Conservation (phyloP, 1,140 invertebrate genomes). For the Cylas formicarius region DNA sequence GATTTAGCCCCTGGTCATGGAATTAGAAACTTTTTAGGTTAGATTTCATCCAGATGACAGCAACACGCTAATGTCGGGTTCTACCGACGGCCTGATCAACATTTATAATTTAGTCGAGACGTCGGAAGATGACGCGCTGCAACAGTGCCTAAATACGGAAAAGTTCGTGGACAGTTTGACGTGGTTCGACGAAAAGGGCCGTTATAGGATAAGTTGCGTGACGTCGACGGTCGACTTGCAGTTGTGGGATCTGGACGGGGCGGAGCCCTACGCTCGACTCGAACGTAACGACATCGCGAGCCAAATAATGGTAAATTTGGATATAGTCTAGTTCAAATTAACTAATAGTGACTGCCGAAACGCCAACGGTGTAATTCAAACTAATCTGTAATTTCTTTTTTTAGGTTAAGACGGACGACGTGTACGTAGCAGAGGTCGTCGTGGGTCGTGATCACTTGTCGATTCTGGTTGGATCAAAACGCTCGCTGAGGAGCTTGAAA, state of each 20-base stretch:
- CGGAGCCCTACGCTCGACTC: conserved; percentile 37
- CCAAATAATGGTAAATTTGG: conserved; percentile 24
- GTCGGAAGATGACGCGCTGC: conserved; percentile 74
- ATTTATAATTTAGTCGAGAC: conserved; percentile 69
- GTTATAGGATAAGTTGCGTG: conserved; percentile 53
- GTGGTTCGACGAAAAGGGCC: conserved; percentile 46
- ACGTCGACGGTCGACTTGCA: conserved; percentile 67
- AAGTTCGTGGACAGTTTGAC: conserved; percentile 63
- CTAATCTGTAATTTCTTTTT: conserved; percentile 31
- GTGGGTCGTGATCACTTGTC: conserved; percentile 43
- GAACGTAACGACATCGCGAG: conserved; percentile 32
- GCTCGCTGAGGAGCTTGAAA: conserved; percentile 46
- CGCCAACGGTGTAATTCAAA: too few species aligned
- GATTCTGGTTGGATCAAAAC: conserved; percentile 55
- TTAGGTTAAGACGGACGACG: conserved; percentile 54
- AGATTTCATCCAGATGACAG: conserved; percentile 67
- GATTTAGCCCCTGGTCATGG: too few species aligned
- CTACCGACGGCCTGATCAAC: conserved; percentile 81
- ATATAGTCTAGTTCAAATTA: conserved; percentile 16
- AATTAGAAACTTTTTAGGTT: conserved; percentile 22
- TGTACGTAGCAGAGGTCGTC: conserved; percentile 58
- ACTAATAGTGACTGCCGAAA: too few species aligned
- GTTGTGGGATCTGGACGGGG: conserved; percentile 50
- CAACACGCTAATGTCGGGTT: conserved; percentile 64
- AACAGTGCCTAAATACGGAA: conserved; percentile 74